Evolutionary conservation across 2,888 invertebrate genomes (phyloP).

Genomic region (Lagria hirta): DNA sequence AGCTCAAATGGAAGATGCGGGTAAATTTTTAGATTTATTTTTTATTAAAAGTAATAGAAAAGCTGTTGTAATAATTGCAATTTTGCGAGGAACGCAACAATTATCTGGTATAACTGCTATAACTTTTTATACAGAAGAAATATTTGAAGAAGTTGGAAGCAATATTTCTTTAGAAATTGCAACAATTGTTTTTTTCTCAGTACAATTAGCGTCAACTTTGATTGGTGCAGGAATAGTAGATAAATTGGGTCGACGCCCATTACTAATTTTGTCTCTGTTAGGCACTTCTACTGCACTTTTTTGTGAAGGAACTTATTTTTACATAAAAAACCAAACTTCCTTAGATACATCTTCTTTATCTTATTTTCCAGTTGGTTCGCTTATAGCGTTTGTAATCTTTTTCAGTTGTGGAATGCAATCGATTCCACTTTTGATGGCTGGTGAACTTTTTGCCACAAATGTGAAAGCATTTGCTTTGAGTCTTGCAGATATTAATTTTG

Average conservation of each 20-base stretch:
- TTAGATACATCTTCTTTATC: slow-evolving; percentile 45
- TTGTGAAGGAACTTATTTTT: slow-evolving; percentile 53
- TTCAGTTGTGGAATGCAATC: slow-evolving; percentile 57
- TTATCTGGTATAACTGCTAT: slow-evolving; percentile 63
- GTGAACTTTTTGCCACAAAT: slow-evolving; percentile 58
- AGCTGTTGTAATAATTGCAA: slow-evolving; percentile 64
- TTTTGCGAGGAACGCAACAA: slow-evolving; percentile 59
- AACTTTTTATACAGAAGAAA: slow-evolving; percentile 60
- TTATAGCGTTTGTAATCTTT: slow-evolving; percentile 54
- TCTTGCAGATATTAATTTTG: slow-evolving; percentile 56
- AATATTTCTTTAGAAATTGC: no score
- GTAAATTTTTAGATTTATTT: slow-evolving; percentile 60
- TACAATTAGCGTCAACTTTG: slow-evolving; percentile 59
- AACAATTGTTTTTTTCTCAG: no score
- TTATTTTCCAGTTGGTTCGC: slow-evolving; percentile 52
- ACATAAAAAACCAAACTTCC: slow-evolving; percentile 45
- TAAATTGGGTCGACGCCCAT: slow-evolving; percentile 56
- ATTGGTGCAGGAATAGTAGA: slow-evolving; percentile 60
- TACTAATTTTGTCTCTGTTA: slow-evolving; percentile 56
- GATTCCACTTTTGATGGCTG: slow-evolving; percentile 55
- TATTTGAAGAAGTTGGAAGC: no score
- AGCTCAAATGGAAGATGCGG: slow-evolving; percentile 55
- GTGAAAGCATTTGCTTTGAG: slow-evolving; percentile 60
- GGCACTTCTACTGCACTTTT: slow-evolving; percentile 50
- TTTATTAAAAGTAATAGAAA: slow-evolving; percentile 61